Evolutionary conservation across 2,888 invertebrate species (phyloP).

Genomic region (Caenorhabditis drosophilae): DNA sequence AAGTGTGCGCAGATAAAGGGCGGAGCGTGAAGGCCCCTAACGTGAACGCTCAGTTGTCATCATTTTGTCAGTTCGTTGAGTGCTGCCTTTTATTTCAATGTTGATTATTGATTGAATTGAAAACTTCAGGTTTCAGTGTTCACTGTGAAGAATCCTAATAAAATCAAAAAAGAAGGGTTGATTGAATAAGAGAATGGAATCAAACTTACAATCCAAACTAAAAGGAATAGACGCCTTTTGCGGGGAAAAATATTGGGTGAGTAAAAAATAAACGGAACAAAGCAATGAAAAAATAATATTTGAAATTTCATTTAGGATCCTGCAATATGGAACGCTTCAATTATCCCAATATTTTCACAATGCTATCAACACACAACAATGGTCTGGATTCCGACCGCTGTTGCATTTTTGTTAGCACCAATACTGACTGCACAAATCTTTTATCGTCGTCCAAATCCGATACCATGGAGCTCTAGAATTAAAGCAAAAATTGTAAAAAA

Average conservation of each 20-base stretch:
- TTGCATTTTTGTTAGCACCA: conserved; percentile 57
- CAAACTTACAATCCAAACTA: conserved; percentile 25
- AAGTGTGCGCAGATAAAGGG: no score
- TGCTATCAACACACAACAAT: conserved; percentile 91
- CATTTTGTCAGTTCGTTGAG: no score
- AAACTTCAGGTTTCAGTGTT: no score
- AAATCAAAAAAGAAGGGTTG: no score
- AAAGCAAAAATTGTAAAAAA: conserved; percentile 53
- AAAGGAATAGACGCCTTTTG: conserved; percentile 59
- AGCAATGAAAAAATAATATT: background rate
- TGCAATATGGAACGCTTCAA: conserved; percentile 78
- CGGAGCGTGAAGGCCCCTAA: no score
- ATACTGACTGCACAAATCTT: conserved; percentile 59
- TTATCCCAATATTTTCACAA: conserved; percentile 83
- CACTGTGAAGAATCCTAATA: no score
- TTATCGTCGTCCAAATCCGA: conserved; percentile 40
- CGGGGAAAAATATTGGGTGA: conserved; percentile 62
- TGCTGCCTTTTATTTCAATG: no score
- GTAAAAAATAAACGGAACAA: no score
- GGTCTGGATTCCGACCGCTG: conserved; percentile 83
- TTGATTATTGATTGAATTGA: no score
- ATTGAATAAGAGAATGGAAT: conserved; percentile 24
- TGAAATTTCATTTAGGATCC: conserved; percentile 77
- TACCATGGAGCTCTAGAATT: conserved; percentile 61
- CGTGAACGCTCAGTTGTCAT: no score